Percentiles rank a stretch among this genome's conserved stretches.
Conservation (phyloP, 2,113 vertebrate species). For the Sapayoa aenigma region DNA sequence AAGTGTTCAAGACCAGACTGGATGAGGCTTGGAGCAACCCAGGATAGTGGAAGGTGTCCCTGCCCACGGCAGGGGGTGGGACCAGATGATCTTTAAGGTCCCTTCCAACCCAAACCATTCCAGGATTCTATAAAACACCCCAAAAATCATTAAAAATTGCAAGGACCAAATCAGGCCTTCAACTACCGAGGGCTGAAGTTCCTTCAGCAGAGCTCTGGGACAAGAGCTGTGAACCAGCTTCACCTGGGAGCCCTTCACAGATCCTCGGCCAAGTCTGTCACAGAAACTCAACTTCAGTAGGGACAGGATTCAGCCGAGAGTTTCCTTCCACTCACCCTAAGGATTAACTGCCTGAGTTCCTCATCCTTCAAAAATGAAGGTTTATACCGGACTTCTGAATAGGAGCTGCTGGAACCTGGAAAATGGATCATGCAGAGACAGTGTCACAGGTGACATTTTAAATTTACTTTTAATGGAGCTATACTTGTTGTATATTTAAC, state of each 20-base stretch:
- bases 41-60: neutral
- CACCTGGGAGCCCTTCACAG: neutral
- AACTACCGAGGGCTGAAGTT: neutral
- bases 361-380: conserved; percentile 88
- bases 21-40: neutral
- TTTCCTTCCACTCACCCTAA: conserved; percentile 75
- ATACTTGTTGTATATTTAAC: neutral
- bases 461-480: neutral
- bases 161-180: neutral
- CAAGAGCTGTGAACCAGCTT: neutral
- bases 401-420: conserved; percentile 80
- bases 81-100: neutral
- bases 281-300: neutral
- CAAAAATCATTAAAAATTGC: neutral
- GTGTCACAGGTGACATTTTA: neutral
- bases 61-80: neutral
- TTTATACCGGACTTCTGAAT: conserved; percentile 82
- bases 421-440: neutral
- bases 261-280: neutral
- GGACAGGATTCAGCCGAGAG: neutral
- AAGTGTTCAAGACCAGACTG: neutral
- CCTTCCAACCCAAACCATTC: neutral
- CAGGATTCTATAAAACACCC: neutral
- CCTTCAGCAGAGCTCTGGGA: neutral
- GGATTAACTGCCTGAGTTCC: conserved; percentile 84